Percentiles rank a stretch among this genome's conserved stretches.
Conservation (phyloP, 2,113 vertebrate species). For the Otis tarda region DNA sequence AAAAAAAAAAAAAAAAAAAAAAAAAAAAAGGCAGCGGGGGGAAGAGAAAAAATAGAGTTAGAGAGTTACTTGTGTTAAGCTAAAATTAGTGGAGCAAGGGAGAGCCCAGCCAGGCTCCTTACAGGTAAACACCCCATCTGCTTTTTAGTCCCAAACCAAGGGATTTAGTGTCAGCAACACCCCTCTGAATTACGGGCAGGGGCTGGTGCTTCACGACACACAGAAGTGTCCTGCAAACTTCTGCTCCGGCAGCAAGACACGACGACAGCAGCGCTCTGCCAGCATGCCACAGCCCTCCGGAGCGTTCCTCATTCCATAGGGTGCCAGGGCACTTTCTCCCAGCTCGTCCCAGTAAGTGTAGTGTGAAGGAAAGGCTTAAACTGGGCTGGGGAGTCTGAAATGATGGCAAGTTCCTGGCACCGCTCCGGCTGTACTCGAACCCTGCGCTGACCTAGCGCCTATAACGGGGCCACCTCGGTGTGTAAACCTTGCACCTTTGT, state of each 20-base stretch:
- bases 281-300: neutral
- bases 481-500: neutral
- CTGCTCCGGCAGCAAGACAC: neutral
- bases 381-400: neutral
- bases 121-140: neutral
- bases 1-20: neutral
- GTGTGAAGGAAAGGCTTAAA: neutral
- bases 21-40: too few species aligned
- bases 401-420: neutral
- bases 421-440: neutral
- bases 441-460: accelerated
- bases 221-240: neutral
- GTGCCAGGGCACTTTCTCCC: neutral
- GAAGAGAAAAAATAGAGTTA: too few species aligned
- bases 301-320: accelerated
- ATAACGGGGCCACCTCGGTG: neutral
- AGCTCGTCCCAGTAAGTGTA: neutral
- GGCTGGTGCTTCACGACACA: neutral
- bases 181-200: neutral
- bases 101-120: too few species aligned
- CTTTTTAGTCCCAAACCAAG: neutral
- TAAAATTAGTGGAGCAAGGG: neutral
- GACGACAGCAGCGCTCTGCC: neutral
- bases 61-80: neutral
- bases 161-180: neutral